Evolutionary conservation across 1,140 invertebrate genomes (phyloP).

Genomic region (Myzus persicae): DNA sequence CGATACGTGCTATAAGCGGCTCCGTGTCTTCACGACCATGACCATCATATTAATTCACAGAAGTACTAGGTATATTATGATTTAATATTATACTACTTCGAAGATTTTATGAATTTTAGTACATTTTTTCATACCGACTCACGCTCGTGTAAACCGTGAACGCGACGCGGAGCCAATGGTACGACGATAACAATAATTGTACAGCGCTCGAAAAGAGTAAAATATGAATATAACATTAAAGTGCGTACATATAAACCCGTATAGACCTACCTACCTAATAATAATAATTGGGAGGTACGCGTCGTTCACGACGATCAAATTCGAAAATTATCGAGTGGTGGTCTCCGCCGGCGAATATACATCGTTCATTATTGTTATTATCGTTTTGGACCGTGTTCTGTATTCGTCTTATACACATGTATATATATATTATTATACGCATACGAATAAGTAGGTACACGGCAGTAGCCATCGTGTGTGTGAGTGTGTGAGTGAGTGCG

Average conservation of each 20-base stretch:
- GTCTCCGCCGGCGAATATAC: conserved; percentile 25
- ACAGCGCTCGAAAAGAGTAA: not conserved
- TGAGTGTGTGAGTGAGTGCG: not conserved
- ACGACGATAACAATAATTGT: not conserved
- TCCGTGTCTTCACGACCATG: not conserved
- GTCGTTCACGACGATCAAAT: conserved; percentile 42
- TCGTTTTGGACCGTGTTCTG: not conserved
- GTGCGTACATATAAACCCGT: not conserved
- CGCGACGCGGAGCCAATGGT: not conserved
- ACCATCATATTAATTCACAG: not conserved
- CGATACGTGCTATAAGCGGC: not conserved
- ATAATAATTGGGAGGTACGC: conserved; percentile 16
- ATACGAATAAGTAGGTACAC: not conserved
- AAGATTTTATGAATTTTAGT: not conserved
- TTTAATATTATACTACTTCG: not conserved
- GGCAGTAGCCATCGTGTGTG: not conserved
- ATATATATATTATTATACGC: not conserved
- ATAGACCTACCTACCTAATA: not conserved
- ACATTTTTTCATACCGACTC: not conserved
- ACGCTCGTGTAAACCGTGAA: not conserved
- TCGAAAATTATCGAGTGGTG: conserved; percentile 46
- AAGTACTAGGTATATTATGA: too few species aligned
- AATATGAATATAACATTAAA: conserved; percentile 26
- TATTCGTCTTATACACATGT: not conserved
- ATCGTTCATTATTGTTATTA: conserved; percentile 47